These are phyloP conservation scores for Malurus leucopterus DNA, from an alignment of 2,797 vertebrate species.

Conservation along the genomic window DNA sequence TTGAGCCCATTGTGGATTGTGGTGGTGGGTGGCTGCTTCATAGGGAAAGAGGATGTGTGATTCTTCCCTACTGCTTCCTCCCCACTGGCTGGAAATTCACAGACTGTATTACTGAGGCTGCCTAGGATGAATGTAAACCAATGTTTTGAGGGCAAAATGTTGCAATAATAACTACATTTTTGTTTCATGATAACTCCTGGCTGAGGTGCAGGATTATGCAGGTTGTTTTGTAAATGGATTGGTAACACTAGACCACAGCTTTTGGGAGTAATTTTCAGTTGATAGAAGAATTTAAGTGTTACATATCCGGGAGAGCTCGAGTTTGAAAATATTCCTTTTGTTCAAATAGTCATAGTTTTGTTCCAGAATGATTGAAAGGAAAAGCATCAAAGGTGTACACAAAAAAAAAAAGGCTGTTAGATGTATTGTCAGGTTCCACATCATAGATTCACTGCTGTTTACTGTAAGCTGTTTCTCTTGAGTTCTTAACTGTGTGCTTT, in stretches of 20 bases:
- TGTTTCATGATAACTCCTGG: not conserved
- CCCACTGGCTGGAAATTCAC: not conserved
- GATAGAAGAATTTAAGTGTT: not conserved
- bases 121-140: not conserved
- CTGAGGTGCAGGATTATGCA: not conserved
- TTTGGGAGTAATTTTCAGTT: not conserved
- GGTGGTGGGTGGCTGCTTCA: not conserved
- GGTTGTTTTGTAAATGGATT: not conserved
- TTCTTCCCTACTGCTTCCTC: not conserved
- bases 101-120: not conserved
- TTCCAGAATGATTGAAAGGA: not conserved
- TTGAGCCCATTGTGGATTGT: not conserved
- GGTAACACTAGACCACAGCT: not conserved
- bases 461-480: not conserved
- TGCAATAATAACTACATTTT: not conserved
- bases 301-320: not conserved
- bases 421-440: not conserved
- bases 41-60: rapidly evolving
- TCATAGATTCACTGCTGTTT: not conserved
- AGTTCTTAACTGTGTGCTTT: not conserved
- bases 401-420: not conserved
- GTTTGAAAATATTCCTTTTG: not conserved
- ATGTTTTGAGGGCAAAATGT: not conserved
- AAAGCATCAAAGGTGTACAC: not conserved
- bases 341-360: not conserved